These are phyloP conservation scores for Anabas testudineus DNA, from an alignment of 2,797 vertebrate species.

Conservation along the genomic window DNA sequence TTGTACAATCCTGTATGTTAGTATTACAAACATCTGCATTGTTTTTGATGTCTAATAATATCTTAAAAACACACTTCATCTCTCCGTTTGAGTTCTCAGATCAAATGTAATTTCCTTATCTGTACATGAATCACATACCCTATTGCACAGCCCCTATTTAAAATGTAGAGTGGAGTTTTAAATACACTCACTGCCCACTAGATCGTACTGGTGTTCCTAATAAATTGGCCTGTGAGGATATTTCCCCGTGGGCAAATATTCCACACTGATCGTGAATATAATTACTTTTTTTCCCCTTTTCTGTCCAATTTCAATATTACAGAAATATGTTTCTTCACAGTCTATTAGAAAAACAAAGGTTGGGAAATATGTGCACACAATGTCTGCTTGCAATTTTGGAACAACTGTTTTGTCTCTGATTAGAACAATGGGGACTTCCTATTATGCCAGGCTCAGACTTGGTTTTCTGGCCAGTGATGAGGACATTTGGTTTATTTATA, in stretches of 20 bases:
- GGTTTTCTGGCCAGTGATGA: slow-evolving; percentile 19
- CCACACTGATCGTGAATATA: background rate
- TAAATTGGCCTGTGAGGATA: no score
- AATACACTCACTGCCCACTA: no score
- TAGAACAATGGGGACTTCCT: slow-evolving; percentile 10
- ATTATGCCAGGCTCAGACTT: slow-evolving; percentile 20
- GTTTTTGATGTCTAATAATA: no score
- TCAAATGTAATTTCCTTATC: no score
- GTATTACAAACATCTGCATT: no score
- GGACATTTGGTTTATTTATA: slow-evolving; percentile 38
- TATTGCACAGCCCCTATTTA: no score
- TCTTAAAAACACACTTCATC: no score
- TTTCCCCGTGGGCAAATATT: slow-evolving; percentile 1
- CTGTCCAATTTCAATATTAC: slow-evolving; percentile 19
- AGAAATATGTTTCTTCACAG: slow-evolving; percentile 22
- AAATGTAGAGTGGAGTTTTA: no score
- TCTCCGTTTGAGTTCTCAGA: no score
- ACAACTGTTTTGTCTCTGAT: slow-evolving; percentile 37
- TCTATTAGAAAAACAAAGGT: slow-evolving; percentile 34
- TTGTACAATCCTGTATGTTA: no score
- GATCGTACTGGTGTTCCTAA: no score
- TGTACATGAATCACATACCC: no score
- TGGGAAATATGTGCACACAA: slow-evolving; percentile 25
- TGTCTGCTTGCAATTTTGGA: slow-evolving; percentile 16
- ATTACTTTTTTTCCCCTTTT: background rate